Percentiles rank a stretch among this genome's conserved stretches.
phyloP scores from a whole-genome alignment of 2,888 invertebrate species.

The Polymixis flavicincta region DNA sequence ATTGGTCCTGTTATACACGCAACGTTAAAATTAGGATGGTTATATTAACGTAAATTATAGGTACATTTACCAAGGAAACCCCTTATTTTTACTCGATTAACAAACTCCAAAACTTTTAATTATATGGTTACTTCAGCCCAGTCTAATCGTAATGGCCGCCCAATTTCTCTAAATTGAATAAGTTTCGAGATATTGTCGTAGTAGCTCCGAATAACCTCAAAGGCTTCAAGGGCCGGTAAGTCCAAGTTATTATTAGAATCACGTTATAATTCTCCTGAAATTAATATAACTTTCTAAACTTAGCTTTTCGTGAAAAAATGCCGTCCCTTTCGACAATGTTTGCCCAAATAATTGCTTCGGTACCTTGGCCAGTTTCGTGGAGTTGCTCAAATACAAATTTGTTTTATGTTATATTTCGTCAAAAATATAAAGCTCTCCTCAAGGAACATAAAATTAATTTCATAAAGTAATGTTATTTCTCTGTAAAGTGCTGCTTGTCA shows the following conservation, averaged over 20 bases:
- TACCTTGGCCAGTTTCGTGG: conserved; percentile 23
- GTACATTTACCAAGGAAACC: conserved; percentile 5
- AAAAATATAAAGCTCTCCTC: conserved; percentile 1
- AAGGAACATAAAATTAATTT: neutral
- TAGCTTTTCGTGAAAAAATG: conserved; percentile 59
- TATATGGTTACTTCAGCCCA: conserved; percentile 57
- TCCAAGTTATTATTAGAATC: conserved; percentile 79
- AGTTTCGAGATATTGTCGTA: conserved; percentile 78
- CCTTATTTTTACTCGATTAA: conserved; percentile 41
- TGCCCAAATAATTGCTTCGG: conserved; percentile 45
- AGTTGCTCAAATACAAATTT: conserved; percentile 13
- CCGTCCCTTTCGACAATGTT: conserved; percentile 38
- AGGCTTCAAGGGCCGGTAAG: conserved; percentile 68
- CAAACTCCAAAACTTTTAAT: conserved; percentile 25
- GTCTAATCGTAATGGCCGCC: conserved; percentile 65
- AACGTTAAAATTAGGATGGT: neutral
- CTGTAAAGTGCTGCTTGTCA: neutral
- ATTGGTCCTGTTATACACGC: neutral
- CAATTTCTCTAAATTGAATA: conserved; percentile 80
- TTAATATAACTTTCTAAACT: conserved; percentile 67
- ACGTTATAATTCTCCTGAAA: conserved; percentile 69
- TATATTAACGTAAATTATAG: conserved; percentile 4
- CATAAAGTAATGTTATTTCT: neutral
- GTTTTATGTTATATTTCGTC: conserved; percentile 13
- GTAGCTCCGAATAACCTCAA: conserved; percentile 68